Evolutionary conservation across 2,113 vertebrate species (phyloP).

Genomic region (Eolophus roseicapilla): DNA sequence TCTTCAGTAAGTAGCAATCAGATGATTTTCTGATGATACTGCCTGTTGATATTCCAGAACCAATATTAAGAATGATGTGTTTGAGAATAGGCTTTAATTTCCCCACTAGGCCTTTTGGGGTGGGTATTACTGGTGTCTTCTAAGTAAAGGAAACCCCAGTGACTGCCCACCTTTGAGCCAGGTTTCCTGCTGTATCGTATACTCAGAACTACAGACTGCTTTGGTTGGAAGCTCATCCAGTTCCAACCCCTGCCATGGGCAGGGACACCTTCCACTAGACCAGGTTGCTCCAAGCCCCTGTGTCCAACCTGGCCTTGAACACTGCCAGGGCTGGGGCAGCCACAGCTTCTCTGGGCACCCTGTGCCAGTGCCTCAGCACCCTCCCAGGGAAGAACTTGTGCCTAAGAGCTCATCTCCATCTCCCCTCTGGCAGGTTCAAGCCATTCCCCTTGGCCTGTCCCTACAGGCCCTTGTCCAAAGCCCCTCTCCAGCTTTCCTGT

Average conservation of each 20-base stretch:
- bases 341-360: no score
- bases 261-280: neutral
- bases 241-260: neutral
- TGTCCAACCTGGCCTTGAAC: no score
- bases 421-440: no score
- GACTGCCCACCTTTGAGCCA: neutral
- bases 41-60: neutral
- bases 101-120: neutral
- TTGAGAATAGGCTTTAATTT: neutral
- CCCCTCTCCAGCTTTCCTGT: no score
- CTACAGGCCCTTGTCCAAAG: no score
- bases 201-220: neutral
- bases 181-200: neutral
- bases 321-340: no score
- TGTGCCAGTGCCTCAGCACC: no score
- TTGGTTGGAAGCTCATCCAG: neutral
- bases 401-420: no score
- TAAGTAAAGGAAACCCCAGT: neutral
- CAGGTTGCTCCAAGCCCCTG: neutral
- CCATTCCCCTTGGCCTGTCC: no score
- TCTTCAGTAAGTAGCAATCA: rapidly evolving
- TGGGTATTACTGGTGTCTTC: neutral
- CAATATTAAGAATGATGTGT: rapidly evolving
- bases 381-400: no score
- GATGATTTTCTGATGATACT: neutral